Base-by-base conservation (phyloP, 2,797 vertebrate genomes). In the Miichthys miiuy region DNA sequence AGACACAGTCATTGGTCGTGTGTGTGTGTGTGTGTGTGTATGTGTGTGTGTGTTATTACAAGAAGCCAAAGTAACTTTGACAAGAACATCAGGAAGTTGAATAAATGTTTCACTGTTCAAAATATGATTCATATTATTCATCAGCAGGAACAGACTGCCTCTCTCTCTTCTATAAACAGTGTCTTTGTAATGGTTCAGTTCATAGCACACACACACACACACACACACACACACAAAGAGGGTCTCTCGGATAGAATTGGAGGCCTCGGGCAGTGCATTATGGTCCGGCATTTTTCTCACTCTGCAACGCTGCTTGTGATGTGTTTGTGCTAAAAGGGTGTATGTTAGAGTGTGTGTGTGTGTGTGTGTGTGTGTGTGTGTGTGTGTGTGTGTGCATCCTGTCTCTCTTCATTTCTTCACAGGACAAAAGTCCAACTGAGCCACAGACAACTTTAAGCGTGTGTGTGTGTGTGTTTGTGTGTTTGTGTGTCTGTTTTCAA, bases 321-420 rank as follows among this genome's bases (percentile, higher is more conserved):
- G 75, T 79, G 79, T 86, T 74, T 60, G 75, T 81, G 72, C 77
- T 87, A 87, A 82, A 82, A 87, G 85, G 79, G 61, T 80, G 70
- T 82, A 30, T 77, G 48, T 83, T 51, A 42, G 60, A 12, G 18
- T 73, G 70, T 75, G 73, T 83, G 62, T 52, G 38, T 64, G 51
- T 70, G 42, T 38, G 51, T 65, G 60, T 65, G 51, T 56, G 61
- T 56, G 58, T 62, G 57, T 52, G 52, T 67, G 73, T 51, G 54
- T 44, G 46, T 60, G 34, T 25, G 46, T 21, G 44, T 21, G 3
- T 25, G 46, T 18, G 42, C 13, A 2, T 61, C 55, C 64, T 66
- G 66, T 69, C 34, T 60, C 30, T 21, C 34, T 41, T 13, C 34
- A 61, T 61, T 38, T 61, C 25, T n/a, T 68, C 66, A 55, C 66